A percentile compares a stretch with the other conserved stretches of the same genome.
Evolutionary conservation across 2,888 invertebrate species (phyloP).

Genomic region (Anarsia innoxiella): DNA sequence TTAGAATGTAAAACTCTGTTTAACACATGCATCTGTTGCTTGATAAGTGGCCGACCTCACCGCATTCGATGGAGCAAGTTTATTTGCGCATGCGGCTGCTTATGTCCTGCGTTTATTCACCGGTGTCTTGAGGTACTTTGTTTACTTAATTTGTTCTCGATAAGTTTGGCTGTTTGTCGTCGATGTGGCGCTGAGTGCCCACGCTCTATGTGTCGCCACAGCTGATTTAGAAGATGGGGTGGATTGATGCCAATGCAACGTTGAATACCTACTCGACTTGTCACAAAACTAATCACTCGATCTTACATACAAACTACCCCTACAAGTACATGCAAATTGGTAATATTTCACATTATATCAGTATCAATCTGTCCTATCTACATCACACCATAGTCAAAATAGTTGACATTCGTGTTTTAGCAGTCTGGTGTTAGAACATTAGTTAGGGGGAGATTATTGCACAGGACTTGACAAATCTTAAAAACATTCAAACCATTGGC

Average conservation of each 20-base stretch:
- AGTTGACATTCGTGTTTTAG: conserved; percentile 42
- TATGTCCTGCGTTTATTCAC: conserved; percentile 67
- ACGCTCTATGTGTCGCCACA: conserved; percentile 57
- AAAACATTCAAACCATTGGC: too few relatives aligned
- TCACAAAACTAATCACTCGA: not conserved
- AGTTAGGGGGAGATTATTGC: conserved; percentile 48
- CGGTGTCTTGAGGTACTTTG: conserved; percentile 57
- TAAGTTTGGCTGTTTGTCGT: conserved; percentile 65
- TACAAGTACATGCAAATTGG: conserved; percentile 8
- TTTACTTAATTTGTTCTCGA: conserved; percentile 50
- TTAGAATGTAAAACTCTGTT: conserved; percentile 39
- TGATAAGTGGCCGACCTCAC: conserved; percentile 73
- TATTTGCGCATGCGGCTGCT: conserved; percentile 73
- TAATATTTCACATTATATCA: conserved; percentile 21
- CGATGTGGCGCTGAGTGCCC: conserved; percentile 59
- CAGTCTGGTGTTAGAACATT: conserved; percentile 23
- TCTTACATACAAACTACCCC: conserved; percentile 1
- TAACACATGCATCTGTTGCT: conserved; percentile 59
- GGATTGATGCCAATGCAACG: conserved; percentile 59
- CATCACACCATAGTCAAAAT: conserved; percentile 33
- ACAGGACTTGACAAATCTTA: conserved; percentile 1
- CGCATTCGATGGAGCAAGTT: conserved; percentile 71
- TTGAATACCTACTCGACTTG: too few relatives aligned
- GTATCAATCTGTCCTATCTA: conserved; percentile 56
- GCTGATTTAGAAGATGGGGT: conserved; percentile 49